Evolutionary conservation across 2,797 vertebrate species (phyloP), one percentile per base, ranked within the genome.

Genomic region (Sebastes iracundus): DNA sequence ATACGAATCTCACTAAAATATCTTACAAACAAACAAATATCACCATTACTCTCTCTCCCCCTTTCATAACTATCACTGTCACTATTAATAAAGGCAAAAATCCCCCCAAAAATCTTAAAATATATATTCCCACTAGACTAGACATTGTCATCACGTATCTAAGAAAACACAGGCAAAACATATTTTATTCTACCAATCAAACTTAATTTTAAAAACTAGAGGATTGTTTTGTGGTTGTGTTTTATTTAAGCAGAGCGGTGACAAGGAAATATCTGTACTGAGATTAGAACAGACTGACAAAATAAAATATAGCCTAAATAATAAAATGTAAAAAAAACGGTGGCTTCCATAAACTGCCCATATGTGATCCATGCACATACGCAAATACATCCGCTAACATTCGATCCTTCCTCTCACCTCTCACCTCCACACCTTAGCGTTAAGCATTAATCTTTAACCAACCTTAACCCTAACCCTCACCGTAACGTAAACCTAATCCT

Each of bases 401-500:
- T 66, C 77, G 63, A 73, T 53, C 55, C 55, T 65, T 52, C 77
- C 59, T 69, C 65, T 87, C 63, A 85, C 76, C 74, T 80, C 35
- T 85, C 49, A 81, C 79, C 76, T 79, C 30, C 73, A 70, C 73
- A 70, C 49, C 25, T 20, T 33, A 23, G 66, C 22, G 14, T 77
- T 82, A 75, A 65, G 58, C 72, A 63, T 71, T 83, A 80, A 80
- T 86, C 69, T 84, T 83, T 75, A 90, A 83, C 71, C 78, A 77
- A 80, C 77, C 18, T 75, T 72, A 84, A 79, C 59, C 53, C 56
- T 46, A 52, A 78, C 32, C 59, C 76, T 78, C 42, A 78, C 76
- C 30, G 12, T 75, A 73, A 68, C 2, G 32, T 79, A 80, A 77
- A 78, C 25, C 67, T 85, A 87, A 86, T 79, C 84, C 84, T 63